A percentile compares a stretch with the other conserved stretches of the same genome.
Conservation (phyloP, 2,797 vertebrate genomes). For the Hydrophis major region DNA sequence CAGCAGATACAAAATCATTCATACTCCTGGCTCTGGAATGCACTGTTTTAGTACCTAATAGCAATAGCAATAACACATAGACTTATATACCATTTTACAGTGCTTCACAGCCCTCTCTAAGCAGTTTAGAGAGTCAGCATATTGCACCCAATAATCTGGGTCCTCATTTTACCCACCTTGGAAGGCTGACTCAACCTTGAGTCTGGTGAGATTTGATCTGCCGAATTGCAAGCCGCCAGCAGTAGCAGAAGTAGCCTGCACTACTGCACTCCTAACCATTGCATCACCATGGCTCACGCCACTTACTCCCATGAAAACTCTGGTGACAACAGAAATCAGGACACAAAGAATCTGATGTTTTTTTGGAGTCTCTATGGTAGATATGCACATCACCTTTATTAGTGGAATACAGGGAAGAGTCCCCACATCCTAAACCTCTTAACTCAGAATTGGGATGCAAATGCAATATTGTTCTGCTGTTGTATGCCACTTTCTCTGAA, state of each 20-base stretch:
- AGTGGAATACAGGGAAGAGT: background rate
- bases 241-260: no score
- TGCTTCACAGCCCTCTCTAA: no score
- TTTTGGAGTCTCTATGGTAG: background rate
- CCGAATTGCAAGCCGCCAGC: no score
- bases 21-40: background rate
- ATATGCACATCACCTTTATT: background rate
- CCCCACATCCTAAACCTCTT: background rate
- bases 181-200: no score
- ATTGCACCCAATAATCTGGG: no score
- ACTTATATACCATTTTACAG: no score
- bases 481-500: background rate
- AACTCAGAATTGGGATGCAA: background rate
- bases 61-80: no score
- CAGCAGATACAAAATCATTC: background rate
- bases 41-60: background rate
- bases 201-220: no score
- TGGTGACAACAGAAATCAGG: background rate
- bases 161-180: no score
- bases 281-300: no score
- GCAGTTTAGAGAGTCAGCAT: no score
- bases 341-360: background rate
- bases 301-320: background rate
- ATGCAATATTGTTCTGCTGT: background rate
- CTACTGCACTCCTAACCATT: no score